phyloP scores from a whole-genome alignment of 2,113 vertebrate species.

The Colius striatus region DNA sequence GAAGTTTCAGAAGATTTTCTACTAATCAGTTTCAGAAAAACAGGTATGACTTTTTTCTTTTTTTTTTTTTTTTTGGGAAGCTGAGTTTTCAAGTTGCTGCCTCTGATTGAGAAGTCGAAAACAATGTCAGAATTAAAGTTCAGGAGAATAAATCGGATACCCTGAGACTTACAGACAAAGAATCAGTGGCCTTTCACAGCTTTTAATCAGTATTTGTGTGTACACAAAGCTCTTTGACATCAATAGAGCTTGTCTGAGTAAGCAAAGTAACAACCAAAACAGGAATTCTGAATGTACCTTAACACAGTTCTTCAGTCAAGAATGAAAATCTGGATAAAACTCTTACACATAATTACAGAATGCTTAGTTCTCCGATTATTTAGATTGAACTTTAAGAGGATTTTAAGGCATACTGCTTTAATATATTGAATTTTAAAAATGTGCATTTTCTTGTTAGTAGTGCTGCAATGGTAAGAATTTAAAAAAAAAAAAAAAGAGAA shows the following conservation, averaged over 20 bases:
- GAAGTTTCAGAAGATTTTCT: not conserved
- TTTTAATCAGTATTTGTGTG: conserved; percentile 14
- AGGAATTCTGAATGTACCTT: not conserved
- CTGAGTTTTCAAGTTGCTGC: not conserved
- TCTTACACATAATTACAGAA: conserved; percentile 1
- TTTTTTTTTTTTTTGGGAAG: not conserved
- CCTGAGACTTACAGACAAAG: not conserved
- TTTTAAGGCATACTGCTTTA: not conserved
- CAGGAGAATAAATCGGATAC: not conserved
- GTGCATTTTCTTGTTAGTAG: not conserved
- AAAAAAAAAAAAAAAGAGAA: not conserved
- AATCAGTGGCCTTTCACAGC: not conserved
- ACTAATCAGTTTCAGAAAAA: not conserved
- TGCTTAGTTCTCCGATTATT: not conserved
- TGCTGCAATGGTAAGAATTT: not conserved
- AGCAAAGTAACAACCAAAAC: not conserved
- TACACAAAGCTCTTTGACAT: conserved; percentile 1
- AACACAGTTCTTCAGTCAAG: conserved; percentile 20
- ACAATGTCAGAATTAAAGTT: not conserved
- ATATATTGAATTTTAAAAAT: conserved; percentile 1
- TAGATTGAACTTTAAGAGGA: conserved; percentile 3
- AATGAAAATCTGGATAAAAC: conserved; percentile 49
- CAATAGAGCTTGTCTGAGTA: not conserved
- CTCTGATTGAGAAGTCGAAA: not conserved
- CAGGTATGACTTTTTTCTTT: not conserved